These are phyloP conservation scores for Labeo rohita DNA, from an alignment of 2,113 vertebrate species.

Conservation along the genomic window DNA sequence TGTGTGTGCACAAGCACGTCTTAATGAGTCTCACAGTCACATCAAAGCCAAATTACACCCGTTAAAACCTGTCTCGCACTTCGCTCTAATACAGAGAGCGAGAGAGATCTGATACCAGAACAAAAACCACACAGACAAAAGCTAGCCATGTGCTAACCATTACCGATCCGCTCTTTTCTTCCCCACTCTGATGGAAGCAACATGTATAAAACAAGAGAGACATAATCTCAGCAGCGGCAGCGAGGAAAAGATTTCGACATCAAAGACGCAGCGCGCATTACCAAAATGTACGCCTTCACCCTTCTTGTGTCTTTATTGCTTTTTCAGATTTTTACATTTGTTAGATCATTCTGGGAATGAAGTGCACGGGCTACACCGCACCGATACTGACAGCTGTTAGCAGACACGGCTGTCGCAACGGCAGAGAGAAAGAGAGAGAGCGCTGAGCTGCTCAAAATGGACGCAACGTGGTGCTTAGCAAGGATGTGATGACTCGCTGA, in stretches of 20 bases:
- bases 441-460: slow-evolving; percentile 19
- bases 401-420: background rate
- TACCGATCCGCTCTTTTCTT: slow-evolving; percentile 71
- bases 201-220: slow-evolving; percentile 71
- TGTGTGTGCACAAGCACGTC: slow-evolving; percentile 69
- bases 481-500: slow-evolving; percentile 64
- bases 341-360: slow-evolving; percentile 62
- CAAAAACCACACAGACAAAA: slow-evolving; percentile 78
- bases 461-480: slow-evolving; percentile 1
- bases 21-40: slow-evolving; percentile 76
- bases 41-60: slow-evolving; percentile 79
- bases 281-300: slow-evolving; percentile 67
- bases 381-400: slow-evolving; percentile 37
- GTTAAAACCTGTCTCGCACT: slow-evolving; percentile 79
- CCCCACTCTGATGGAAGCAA: slow-evolving; percentile 76
- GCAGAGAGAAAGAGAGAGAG: slow-evolving; percentile 18
- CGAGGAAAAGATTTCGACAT: slow-evolving; percentile 75
- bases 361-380: slow-evolving; percentile 20
- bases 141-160: slow-evolving; percentile 80
- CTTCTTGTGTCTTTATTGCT: slow-evolving; percentile 54
- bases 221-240: slow-evolving; percentile 74
- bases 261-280: slow-evolving; percentile 71
- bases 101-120: slow-evolving; percentile 71
- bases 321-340: slow-evolving; percentile 57
- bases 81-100: slow-evolving; percentile 56